Conservation (phyloP, 1,140 invertebrate species). For the Aphelenchoides besseyi region DNA sequence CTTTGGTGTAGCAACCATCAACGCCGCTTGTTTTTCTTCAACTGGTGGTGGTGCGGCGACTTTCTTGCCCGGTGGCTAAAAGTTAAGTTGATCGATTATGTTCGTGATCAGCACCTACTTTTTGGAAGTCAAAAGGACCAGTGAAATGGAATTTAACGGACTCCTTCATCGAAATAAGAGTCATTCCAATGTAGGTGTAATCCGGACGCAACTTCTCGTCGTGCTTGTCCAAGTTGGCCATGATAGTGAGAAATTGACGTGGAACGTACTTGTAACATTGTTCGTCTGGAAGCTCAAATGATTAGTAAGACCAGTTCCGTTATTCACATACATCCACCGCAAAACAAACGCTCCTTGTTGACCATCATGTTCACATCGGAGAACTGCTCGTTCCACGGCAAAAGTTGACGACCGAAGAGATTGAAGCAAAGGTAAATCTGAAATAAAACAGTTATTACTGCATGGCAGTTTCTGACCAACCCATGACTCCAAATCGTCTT, state of each 20-base stretch:
- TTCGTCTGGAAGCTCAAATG: slow-evolving; percentile 16
- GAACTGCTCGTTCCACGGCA: slow-evolving; percentile 21
- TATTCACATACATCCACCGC: slow-evolving; percentile 12
- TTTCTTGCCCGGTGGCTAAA: too few relatives aligned
- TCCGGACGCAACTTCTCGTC: slow-evolving; percentile 6
- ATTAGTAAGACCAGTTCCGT: not conserved
- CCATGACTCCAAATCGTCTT: slow-evolving; percentile 24
- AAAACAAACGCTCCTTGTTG: slow-evolving; percentile 27
- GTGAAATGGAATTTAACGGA: slow-evolving; percentile 18
- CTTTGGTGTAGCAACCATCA: too few relatives aligned
- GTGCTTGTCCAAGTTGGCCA: slow-evolving; percentile 13
- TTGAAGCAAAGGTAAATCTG: slow-evolving; percentile 22
- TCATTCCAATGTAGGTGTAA: slow-evolving; percentile 23
- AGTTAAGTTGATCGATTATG: too few relatives aligned
- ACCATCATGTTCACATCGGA: not conserved
- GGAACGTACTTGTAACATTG: slow-evolving; percentile 17
- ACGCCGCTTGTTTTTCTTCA: too few relatives aligned
- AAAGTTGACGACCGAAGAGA: slow-evolving; percentile 17
- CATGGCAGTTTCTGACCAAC: too few relatives aligned
- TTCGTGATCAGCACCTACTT: too few relatives aligned
- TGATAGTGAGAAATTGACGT: slow-evolving; percentile 15
- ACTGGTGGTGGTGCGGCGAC: too few relatives aligned
- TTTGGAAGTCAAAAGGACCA: slow-evolving; percentile 22
- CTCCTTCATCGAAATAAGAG: slow-evolving; percentile 4
- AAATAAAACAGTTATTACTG: too few relatives aligned